A percentile compares a stretch with the other conserved stretches of the same genome.
Conservation (phyloP, 2,888 invertebrate genomes). For the Chrysotoxum bicinctum region DNA sequence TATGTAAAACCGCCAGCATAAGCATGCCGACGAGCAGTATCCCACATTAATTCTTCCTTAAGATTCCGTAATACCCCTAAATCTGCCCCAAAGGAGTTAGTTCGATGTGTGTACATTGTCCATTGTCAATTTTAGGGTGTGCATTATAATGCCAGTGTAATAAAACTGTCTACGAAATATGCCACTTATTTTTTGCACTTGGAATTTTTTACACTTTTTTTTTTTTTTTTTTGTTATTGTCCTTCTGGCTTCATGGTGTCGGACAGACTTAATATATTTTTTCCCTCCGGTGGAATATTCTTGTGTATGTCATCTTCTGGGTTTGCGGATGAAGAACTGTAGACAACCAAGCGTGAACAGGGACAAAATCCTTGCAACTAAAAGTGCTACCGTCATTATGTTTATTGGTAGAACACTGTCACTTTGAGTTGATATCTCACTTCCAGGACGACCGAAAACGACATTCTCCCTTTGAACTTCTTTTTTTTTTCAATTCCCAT, state of each 20-base stretch:
- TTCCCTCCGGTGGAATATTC: not conserved
- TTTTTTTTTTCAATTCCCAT: not conserved
- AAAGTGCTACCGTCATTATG: conserved; percentile 59
- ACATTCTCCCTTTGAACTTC: conserved; percentile 2
- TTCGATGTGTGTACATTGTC: conserved; percentile 10
- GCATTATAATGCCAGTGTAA: conserved; percentile 63
- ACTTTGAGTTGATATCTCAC: conserved; percentile 30
- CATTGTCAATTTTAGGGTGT: conserved; percentile 60
- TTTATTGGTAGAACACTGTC: conserved; percentile 58
- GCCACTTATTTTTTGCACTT: conserved; percentile 64
- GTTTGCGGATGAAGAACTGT: not conserved
- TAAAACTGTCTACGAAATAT: conserved; percentile 73
- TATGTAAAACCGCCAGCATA: conserved; percentile 41
- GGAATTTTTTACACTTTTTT: conserved; percentile 24
- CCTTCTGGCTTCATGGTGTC: conserved; percentile 4
- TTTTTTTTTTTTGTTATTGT: not conserved
- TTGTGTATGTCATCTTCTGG: conserved; percentile 1
- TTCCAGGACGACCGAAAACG: conserved; percentile 16
- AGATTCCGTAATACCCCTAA: conserved; percentile 37
- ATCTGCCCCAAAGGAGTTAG: conserved; percentile 39
- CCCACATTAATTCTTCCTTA: conserved; percentile 32
- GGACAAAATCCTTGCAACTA: conserved; percentile 26
- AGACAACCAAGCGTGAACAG: conserved; percentile 11
- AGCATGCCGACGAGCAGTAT: conserved; percentile 32
- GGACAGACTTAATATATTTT: conserved; percentile 34